Evolutionary conservation across 2,888 invertebrate species (phyloP), one percentile per base, ranked within the genome.

Genomic region (Aspidiotus rigidus): DNA sequence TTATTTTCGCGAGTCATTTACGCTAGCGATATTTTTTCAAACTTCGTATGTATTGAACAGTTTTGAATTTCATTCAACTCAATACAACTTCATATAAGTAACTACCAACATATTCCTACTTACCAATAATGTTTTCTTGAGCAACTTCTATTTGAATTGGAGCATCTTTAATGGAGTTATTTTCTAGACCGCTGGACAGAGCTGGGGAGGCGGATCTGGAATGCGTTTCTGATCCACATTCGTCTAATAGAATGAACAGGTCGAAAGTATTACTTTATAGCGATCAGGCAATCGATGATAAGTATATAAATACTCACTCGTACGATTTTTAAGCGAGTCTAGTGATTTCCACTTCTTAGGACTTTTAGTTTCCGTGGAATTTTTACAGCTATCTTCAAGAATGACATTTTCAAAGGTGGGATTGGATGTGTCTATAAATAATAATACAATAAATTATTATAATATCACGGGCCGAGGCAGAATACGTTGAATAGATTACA

Each of bases 181-280:
- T 90, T 77, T 93, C 93, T 10, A 93, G 84, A 10, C 91, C 91
- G 76, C 90, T 91, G 69, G 91, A 91, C 0, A 91, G 92, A 10
- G 92, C 90, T 0, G 93, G 93, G 9, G 92, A 92, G 0, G 93
- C 92, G 11, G 90, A 90, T 17, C 91, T 82, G 9, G 72, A 72
- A 57, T 71, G 64, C 11, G 42, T 16, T 13, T 72, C 71, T 7
- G 69, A 69, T 7, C 13, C 56, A 15, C 63, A 62, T 17, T 57
- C 69, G 9, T 63, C 69, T 69, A 42, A 6, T 8, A 59, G 11
- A 8, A 3, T 8, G 15, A 39, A 13, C 2, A 9, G 2, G 2
- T 59, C 40, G 0, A 16, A 16, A 16, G 2, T 56, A 16, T 56
- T 56, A 15, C 15, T 56, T 56, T 56, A n/a, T 15, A n/a, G n/a